These are phyloP conservation scores for Agelaius tricolor DNA, from an alignment of 2,113 vertebrate genomes.

Conservation along the genomic window DNA sequence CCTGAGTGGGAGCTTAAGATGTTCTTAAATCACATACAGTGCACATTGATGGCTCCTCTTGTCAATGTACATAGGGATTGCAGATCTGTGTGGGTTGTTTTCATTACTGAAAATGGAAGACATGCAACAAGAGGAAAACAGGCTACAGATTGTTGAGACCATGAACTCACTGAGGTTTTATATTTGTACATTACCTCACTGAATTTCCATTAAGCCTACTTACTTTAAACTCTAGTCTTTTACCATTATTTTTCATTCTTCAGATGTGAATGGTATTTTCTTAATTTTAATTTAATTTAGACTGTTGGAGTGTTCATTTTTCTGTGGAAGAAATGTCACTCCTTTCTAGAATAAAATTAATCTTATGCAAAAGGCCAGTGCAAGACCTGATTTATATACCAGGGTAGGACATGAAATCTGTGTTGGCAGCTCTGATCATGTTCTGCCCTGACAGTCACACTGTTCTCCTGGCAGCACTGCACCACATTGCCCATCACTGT, in stretches of 20 bases:
- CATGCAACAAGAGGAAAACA: not conserved
- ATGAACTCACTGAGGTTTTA: not conserved
- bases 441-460: not conserved
- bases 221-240: not conserved
- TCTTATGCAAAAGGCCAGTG: not conserved
- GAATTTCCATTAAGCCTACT: not conserved
- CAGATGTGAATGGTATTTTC: not conserved
- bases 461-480: not conserved
- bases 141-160: not conserved
- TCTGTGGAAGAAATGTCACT: not conserved
- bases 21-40: not conserved
- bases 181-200: not conserved
- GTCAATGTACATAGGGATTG: not conserved
- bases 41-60: not conserved
- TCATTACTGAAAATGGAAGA: not conserved
- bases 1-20: not conserved
- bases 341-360: not conserved
- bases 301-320: not conserved
- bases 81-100: not conserved
- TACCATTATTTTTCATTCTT: slow-evolving; percentile 4
- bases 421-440: not conserved
- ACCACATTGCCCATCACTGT: not conserved
- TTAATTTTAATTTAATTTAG: not conserved
- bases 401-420: not conserved
- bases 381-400: not conserved